Percentiles rank a stretch among this genome's conserved stretches.
Conservation (phyloP, 2,888 invertebrate species). For the Aromia moschata region DNA sequence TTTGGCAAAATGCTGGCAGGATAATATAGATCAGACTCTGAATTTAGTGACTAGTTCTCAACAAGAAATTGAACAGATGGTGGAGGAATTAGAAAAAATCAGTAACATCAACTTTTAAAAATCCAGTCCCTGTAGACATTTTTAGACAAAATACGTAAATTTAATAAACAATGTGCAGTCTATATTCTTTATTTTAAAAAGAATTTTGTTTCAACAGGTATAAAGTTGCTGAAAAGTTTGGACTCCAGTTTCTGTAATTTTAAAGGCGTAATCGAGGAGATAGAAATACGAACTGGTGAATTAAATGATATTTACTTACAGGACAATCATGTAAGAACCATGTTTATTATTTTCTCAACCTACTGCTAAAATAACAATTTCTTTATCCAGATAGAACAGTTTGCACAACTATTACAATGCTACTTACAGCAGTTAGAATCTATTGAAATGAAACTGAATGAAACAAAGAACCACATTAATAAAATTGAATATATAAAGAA, state of each 20-base stretch:
- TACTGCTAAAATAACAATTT: not conserved
- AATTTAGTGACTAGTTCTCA: conserved; percentile 8
- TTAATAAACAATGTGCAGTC: no score
- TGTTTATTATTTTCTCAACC: not conserved
- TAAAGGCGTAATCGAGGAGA: conserved; percentile 8
- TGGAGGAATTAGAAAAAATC: conserved; percentile 10
- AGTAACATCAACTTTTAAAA: not conserved
- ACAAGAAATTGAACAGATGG: conserved; percentile 12
- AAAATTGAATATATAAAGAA: conserved; percentile 28
- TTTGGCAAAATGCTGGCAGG: conserved; percentile 10
- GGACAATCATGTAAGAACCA: conserved; percentile 1
- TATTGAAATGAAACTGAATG: conserved; percentile 30
- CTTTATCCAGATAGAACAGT: conserved; percentile 28
- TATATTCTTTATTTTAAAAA: not conserved
- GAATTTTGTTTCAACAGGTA: conserved; percentile 5
- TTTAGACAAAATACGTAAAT: conserved; percentile 25
- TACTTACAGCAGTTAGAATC: conserved; percentile 29
- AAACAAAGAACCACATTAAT: conserved; percentile 24
- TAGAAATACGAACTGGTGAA: conserved; percentile 2
- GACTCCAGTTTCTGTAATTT: conserved; percentile 8
- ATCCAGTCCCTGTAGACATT: not conserved
- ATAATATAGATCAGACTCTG: conserved; percentile 8
- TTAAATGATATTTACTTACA: not conserved
- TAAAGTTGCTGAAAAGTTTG: conserved; percentile 9
- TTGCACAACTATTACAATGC: conserved; percentile 30